Percentiles rank a stretch among this genome's conserved stretches.
phyloP scores from a whole-genome alignment of 2,113 vertebrate species.

The Uropsilus gracilis region DNA sequence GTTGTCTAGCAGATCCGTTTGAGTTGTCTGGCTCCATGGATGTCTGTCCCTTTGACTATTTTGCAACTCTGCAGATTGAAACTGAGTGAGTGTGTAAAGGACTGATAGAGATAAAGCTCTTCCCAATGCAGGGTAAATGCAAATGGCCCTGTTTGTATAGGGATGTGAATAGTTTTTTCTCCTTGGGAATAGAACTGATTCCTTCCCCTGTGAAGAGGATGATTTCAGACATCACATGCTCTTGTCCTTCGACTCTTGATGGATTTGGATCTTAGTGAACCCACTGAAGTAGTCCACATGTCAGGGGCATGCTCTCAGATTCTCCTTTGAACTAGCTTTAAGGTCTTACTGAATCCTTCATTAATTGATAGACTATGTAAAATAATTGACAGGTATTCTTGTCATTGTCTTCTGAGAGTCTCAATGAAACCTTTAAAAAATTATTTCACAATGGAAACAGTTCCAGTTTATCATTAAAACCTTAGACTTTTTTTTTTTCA shows the following conservation, averaged over 20 bases:
- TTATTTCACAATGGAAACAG: background rate
- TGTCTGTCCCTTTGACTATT: background rate
- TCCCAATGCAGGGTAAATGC: background rate
- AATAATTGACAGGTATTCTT: background rate
- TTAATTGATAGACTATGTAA: background rate
- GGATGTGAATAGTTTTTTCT: background rate
- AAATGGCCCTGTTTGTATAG: background rate
- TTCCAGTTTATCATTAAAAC: background rate
- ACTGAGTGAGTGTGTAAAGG: background rate
- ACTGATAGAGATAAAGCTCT: background rate
- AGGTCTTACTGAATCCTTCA: background rate
- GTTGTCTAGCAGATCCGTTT: background rate
- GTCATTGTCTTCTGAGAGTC: background rate
- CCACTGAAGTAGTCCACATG: background rate
- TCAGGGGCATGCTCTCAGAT: background rate
- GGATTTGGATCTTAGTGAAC: background rate
- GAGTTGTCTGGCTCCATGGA: background rate
- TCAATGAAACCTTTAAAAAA: background rate
- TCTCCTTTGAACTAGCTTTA: background rate
- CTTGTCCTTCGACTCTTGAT: background rate
- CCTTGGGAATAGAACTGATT: background rate
- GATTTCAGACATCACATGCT: background rate
- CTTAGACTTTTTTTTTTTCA: background rate
- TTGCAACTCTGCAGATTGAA: background rate
- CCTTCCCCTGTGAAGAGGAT: background rate